A percentile compares a stretch with the other conserved stretches of the same genome.
Evolutionary conservation across 1,140 invertebrate genomes (phyloP).

Genomic region (Drosophila auraria): DNA sequence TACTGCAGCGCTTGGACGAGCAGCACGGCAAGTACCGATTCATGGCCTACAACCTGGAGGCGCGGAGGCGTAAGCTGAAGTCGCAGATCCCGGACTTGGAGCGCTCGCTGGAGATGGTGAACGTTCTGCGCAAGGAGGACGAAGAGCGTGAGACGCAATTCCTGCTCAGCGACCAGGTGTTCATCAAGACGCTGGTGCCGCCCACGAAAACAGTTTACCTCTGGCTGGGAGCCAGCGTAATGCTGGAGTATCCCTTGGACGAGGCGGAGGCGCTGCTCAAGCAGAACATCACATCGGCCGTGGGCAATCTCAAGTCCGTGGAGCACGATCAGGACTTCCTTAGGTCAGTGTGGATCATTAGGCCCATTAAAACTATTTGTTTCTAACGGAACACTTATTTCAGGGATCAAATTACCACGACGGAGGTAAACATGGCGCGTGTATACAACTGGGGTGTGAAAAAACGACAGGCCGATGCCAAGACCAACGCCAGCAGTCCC

Average conservation of each 20-base stretch:
- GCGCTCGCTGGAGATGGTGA: constrained; percentile 96
- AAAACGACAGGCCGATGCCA: constrained; percentile 89
- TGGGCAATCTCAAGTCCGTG: constrained; percentile 92
- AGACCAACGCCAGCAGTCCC: constrained; percentile 48
- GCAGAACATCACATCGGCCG: constrained; percentile 95
- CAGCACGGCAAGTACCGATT: constrained; percentile 98
- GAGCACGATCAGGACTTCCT: constrained; percentile 93
- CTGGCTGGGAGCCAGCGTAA: constrained; percentile 99
- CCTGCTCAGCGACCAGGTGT: constrained; percentile 97
- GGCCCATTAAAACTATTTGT: too few species aligned
- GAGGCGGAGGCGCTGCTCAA: constrained; percentile 95
- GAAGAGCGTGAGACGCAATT: constrained; percentile 95
- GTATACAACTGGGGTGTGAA: constrained; percentile 99
- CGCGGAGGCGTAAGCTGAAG: constrained; percentile 93
- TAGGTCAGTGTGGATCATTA: constrained; percentile 47
- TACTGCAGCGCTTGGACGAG: constrained; percentile 94
- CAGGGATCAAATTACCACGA: constrained; percentile 98
- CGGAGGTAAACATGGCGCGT: constrained; percentile 99
- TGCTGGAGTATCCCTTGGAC: constrained; percentile 98
- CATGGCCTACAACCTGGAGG: constrained; percentile 96
- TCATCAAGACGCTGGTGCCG: constrained; percentile 94
- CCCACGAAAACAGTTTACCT: constrained; percentile 97
- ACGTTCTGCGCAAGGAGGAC: constrained; percentile 93
- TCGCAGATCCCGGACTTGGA: constrained; percentile 97
- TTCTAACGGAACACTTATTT: constrained; percentile 64